A percentile compares a stretch with the other conserved stretches of the same genome.
phyloP scores from a whole-genome alignment of 2,113 vertebrate species.

The Tricholaema leucomelas region DNA sequence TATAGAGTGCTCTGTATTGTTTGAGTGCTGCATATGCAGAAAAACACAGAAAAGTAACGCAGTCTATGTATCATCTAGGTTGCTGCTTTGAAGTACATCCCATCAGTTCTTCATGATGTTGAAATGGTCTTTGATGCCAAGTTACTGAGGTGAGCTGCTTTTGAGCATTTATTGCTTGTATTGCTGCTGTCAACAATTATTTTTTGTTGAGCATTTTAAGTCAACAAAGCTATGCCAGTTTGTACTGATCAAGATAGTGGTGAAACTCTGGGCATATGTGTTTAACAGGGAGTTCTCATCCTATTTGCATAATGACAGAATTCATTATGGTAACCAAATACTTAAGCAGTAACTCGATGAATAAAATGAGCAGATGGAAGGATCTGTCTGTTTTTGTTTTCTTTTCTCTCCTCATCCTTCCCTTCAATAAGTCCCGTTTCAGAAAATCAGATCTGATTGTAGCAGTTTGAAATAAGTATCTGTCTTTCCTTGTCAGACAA shows the following conservation, averaged over 20 bases:
- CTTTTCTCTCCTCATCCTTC: too few species aligned
- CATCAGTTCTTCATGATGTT: conserved; percentile 93
- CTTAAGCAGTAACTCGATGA: neutral
- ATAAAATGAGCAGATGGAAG: neutral
- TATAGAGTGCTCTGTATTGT: neutral
- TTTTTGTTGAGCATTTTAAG: neutral
- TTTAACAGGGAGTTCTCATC: neutral
- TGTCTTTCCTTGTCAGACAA: neutral
- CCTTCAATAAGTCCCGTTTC: neutral
- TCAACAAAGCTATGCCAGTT: neutral
- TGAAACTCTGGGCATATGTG: fast-evolving
- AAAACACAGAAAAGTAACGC: neutral
- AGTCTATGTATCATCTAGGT: conserved; percentile 77
- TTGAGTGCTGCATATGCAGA: neutral
- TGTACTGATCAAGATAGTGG: neutral
- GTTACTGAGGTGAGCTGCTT: conserved; percentile 87
- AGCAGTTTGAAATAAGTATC: neutral
- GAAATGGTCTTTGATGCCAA: conserved; percentile 93
- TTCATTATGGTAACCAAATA: neutral
- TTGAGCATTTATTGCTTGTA: neutral
- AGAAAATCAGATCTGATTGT: neutral
- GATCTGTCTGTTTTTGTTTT: too few species aligned
- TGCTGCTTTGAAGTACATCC: conserved; percentile 96
- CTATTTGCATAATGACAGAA: neutral
- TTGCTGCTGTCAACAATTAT: neutral